These are phyloP conservation scores for Heliothis peltigera DNA, from an alignment of 2,888 invertebrate species.

Conservation along the genomic window DNA sequence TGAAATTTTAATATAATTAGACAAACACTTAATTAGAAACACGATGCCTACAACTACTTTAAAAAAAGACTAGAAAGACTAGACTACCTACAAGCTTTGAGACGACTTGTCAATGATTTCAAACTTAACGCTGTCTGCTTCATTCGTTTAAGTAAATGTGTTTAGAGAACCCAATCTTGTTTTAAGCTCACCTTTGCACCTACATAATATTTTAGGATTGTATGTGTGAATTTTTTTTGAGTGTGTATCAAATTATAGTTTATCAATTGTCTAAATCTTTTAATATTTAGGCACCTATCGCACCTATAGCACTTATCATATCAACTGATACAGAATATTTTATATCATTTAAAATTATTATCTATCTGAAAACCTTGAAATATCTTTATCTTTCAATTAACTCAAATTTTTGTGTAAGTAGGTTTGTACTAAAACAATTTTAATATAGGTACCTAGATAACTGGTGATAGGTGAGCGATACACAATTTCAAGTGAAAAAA, in stretches of 20 bases:
- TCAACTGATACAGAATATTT: conserved; percentile 23
- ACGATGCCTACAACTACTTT: not conserved
- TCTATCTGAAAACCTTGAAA: conserved; percentile 23
- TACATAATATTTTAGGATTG: too few species aligned
- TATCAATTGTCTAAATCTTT: too few species aligned
- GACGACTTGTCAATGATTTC: not conserved
- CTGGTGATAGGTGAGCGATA: not conserved
- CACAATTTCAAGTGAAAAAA: not conserved
- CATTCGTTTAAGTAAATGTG: too few species aligned
- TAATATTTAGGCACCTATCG: conserved; percentile 23
- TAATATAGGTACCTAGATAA: not conserved
- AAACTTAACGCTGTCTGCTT: too few species aligned
- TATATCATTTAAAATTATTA: conserved; percentile 13
- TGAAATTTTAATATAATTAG: conserved; percentile 55
- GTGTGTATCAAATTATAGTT: too few species aligned
- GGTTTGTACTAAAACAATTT: not conserved
- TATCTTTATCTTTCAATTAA: conserved; percentile 20
- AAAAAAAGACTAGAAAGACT: not conserved
- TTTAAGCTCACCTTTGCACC: too few species aligned
- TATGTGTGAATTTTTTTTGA: too few species aligned
- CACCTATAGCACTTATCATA: too few species aligned
- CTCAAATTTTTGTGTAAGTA: not conserved
- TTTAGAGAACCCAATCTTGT: too few species aligned
- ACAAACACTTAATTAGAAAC: not conserved
- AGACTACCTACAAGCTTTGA: too few species aligned